Conservation (phyloP, 53 echinoderm and acorn worm genomes). For the Crossaster papposus region DNA sequence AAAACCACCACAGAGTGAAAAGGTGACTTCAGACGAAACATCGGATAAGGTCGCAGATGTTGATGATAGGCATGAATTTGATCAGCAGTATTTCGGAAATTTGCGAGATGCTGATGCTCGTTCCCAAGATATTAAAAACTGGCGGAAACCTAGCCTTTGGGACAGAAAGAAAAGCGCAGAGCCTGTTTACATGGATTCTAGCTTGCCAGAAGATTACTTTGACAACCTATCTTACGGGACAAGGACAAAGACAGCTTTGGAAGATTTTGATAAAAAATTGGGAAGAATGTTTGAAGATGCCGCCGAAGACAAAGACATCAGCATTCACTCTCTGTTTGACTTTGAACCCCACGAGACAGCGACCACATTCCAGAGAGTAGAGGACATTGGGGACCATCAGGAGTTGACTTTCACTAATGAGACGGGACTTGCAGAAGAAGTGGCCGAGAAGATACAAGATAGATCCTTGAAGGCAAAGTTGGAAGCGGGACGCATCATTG, state of each 20-base stretch:
- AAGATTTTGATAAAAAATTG: slow-evolving; percentile 50
- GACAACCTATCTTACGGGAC: neutral
- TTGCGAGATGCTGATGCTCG: neutral
- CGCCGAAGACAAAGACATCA: neutral
- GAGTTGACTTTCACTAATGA: slow-evolving; percentile 34
- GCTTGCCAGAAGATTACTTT: slow-evolving; percentile 12
- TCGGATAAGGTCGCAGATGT: neutral
- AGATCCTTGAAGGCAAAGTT: slow-evolving; percentile 54
- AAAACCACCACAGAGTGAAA: neutral
- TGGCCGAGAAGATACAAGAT: neutral
- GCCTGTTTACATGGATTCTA: slow-evolving; percentile 53
- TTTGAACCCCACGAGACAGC: slow-evolving; percentile 74
- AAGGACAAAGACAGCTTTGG: slow-evolving; percentile 29
- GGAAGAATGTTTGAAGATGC: slow-evolving; percentile 35
- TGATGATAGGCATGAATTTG: slow-evolving; percentile 56
- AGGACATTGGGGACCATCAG: slow-evolving; percentile 35
- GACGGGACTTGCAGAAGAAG: neutral
- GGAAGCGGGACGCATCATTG: slow-evolving; percentile 46
- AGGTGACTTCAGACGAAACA: neutral
- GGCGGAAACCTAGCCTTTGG: neutral
- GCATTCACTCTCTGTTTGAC: slow-evolving; percentile 33
- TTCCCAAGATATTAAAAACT: neutral
- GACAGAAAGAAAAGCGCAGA: neutral
- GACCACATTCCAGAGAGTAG: slow-evolving; percentile 43
- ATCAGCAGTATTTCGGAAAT: slow-evolving; percentile 63